Conservation (phyloP, 2,888 invertebrate genomes). For the Lepidocyrtoides sp. region DNA sequence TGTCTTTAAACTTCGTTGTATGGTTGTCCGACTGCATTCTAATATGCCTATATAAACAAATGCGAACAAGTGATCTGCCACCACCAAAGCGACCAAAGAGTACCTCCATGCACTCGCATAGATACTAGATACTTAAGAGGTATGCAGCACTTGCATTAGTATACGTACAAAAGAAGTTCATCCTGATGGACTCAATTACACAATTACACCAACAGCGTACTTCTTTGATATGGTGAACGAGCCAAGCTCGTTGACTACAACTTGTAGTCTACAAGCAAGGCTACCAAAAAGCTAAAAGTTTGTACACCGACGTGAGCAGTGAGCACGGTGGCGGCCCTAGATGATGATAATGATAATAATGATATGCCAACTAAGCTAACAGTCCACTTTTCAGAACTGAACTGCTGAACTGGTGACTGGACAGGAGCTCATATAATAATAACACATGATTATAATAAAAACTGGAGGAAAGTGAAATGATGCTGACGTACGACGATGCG, state of each 20-base stretch:
- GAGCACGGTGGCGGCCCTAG: constrained; percentile 12
- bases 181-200: constrained; percentile 61
- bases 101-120: not conserved
- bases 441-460: constrained; percentile 68
- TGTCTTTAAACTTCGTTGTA: too few relatives aligned
- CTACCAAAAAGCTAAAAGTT: constrained; percentile 12
- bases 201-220: constrained; percentile 49
- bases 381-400: constrained; percentile 61
- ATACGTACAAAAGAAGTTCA: constrained; percentile 51
- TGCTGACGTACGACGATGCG: constrained; percentile 57
- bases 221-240: constrained; percentile 8
- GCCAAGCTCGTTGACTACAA: too few relatives aligned
- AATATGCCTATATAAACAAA: constrained; percentile 7
- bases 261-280: too few relatives aligned
- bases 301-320: constrained; percentile 22
- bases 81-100: not conserved
- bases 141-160: not conserved
- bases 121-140: too few relatives aligned
- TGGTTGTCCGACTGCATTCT: not conserved
- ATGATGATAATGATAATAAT: constrained; percentile 45
- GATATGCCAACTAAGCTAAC: constrained; percentile 53
- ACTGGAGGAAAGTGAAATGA: constrained; percentile 77
- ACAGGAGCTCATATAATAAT: constrained; percentile 63
- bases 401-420: constrained; percentile 71
- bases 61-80: constrained; percentile 33